Conservation (phyloP, 2,888 invertebrate species). For the Bembecia ichneumoniformis region DNA sequence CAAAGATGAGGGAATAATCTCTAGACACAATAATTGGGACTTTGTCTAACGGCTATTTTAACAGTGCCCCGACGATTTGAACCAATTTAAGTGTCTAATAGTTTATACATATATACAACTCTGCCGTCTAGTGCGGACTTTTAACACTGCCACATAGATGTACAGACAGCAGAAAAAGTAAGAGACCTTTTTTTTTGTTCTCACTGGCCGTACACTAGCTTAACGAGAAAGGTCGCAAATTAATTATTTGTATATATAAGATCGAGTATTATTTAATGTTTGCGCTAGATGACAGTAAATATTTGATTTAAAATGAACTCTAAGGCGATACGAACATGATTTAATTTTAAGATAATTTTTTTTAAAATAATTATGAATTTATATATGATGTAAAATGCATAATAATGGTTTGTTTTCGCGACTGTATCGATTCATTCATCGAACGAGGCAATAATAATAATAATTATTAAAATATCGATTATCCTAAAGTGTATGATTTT, state of each 20-base stretch:
- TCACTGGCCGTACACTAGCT: not conserved
- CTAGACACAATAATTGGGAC: too few relatives aligned
- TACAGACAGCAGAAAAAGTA: not conserved
- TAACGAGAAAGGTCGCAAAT: not conserved
- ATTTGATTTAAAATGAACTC: not conserved
- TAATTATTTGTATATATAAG: not conserved
- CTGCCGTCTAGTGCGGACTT: not conserved
- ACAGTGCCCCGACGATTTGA: too few relatives aligned
- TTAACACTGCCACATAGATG: not conserved
- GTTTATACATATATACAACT: too few relatives aligned
- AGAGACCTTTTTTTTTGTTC: not conserved
- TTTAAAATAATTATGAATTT: too few relatives aligned
- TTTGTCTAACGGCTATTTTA: too few relatives aligned
- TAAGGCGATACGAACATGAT: not conserved
- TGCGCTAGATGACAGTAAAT: not conserved
- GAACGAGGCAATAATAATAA: not conserved
- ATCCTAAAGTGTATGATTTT: constrained; percentile 10
- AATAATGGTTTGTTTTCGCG: not conserved
- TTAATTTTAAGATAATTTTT: too few relatives aligned
- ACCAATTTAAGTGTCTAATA: too few relatives aligned
- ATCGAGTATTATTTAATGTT: not conserved
- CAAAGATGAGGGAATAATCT: too few relatives aligned
- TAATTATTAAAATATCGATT: not conserved
- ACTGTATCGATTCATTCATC: not conserved
- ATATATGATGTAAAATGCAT: too few relatives aligned